These are phyloP conservation scores for Manis pentadactyla DNA, from an alignment of 2,797 vertebrate genomes.

Conservation along the genomic window DNA sequence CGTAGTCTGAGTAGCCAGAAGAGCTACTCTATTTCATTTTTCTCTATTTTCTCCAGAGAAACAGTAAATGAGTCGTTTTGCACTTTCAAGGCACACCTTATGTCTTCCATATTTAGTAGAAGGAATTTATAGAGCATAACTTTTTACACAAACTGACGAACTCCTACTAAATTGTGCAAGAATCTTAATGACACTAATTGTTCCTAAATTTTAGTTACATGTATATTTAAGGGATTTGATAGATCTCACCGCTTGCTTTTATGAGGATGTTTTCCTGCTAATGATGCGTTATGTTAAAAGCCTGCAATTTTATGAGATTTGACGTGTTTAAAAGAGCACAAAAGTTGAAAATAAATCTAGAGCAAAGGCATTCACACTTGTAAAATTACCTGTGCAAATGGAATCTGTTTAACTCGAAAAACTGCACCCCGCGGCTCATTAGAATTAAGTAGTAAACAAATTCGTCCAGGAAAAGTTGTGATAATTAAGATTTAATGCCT, in stretches of 20 bases:
- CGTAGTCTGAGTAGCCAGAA: too few species aligned
- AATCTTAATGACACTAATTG: too few species aligned
- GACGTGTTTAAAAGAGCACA: too few species aligned
- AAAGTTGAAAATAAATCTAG: too few species aligned
- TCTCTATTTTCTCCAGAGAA: neutral
- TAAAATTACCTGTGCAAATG: neutral
- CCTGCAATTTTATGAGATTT: too few species aligned
- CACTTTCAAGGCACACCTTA: neutral
- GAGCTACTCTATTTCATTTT: neutral
- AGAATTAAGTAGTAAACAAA: neutral
- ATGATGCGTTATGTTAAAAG: too few species aligned
- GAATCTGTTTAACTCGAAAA: neutral
- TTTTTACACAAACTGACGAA: neutral
- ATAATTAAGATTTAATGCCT: neutral
- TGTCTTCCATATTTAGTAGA: neutral
- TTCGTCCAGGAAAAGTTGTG: neutral
- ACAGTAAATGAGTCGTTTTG: accelerated
- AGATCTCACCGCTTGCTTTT: too few species aligned
- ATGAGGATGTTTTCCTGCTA: too few species aligned
- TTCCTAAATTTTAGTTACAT: too few species aligned
- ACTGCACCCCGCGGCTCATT: neutral
- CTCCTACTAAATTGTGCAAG: too few species aligned
- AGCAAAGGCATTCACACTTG: too few species aligned
- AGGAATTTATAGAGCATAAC: neutral
- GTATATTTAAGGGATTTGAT: too few species aligned